Base-by-base conservation (phyloP, 1,140 invertebrate species). In the Hesperophylax magnus region DNA sequence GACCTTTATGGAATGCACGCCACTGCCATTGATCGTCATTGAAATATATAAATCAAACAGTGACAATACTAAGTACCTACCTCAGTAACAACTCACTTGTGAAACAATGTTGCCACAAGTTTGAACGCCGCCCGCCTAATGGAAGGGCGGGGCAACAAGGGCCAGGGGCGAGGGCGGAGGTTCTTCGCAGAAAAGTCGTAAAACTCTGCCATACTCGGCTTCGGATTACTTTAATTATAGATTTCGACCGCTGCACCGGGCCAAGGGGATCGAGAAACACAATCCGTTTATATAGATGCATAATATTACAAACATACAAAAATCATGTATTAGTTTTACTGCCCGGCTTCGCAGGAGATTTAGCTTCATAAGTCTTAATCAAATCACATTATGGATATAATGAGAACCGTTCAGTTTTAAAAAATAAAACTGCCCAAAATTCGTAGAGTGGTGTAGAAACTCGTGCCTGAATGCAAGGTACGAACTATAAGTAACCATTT, bases 171-270 rank as follows among this genome's bases (percentile, higher is more conserved):
- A 8, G 7, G 39, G 22, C 18, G 39, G 47, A 52, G 67, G 34
- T 20, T 14, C 27, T 81, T 81, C 76, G 54, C 17, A 65, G 80
- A 81, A 81, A 69, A 74, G 31, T 81, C 77, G 60, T 79, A 79
- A 82, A 82, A 82, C 47, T 31, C 31, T n/a, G 47, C 31, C 31
- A 71, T 58, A 54, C 63, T 31, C 77, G 52, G 24, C 63, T 53
- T 74, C 71, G 60, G 47, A 82, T 79, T 78, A 82, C 77, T 75
- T 82, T 82, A 82, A 82, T 82, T 82, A 82, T 82, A 79, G 81
- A 82, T 67, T 72, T 81, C 18, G 81, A 9, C 56, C 77, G 60
- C 24, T 74, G 18, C 22, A 53, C 52, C 15, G 74, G 20, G 61
- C 63, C 17, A 24, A 54, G 24, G 56, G n/a, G 72, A 75, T 56